Conservation (phyloP, 2,888 invertebrate species). For the Yponomeuta cagnagella region DNA sequence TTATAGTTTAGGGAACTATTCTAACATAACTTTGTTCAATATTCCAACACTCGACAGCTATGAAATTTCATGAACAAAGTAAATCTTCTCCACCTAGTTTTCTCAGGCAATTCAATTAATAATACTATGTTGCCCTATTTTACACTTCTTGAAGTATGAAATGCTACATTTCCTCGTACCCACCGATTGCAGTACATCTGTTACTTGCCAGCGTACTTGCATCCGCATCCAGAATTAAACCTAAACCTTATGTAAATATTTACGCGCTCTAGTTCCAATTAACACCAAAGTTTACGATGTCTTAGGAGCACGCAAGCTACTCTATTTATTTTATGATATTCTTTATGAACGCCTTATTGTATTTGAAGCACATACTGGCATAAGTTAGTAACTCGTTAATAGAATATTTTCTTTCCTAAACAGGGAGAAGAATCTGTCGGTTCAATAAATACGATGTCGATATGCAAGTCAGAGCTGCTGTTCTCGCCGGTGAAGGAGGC, state of each 20-base stretch:
- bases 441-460: slow-evolving; percentile 88
- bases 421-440: slow-evolving; percentile 85
- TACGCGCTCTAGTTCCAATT: slow-evolving; percentile 46
- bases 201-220: slow-evolving; percentile 28
- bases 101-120: background rate
- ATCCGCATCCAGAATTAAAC: slow-evolving; percentile 57
- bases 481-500: slow-evolving; percentile 94
- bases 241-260: slow-evolving; percentile 49
- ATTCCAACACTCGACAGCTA: too few species aligned
- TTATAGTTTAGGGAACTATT: too few species aligned
- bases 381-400: background rate
- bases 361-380: background rate
- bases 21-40: too few species aligned
- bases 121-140: background rate
- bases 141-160: background rate
- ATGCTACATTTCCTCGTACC: background rate
- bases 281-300: slow-evolving; percentile 33
- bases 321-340: background rate
- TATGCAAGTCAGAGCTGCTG: slow-evolving; percentile 92
- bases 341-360: background rate
- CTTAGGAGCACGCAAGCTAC: background rate
- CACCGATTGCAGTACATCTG: slow-evolving; percentile 3
- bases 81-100: background rate
- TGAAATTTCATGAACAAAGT: background rate
- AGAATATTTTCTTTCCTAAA: background rate